phyloP scores from a whole-genome alignment of 2,113 vertebrate genomes.

The Laticauda laticaudata region DNA sequence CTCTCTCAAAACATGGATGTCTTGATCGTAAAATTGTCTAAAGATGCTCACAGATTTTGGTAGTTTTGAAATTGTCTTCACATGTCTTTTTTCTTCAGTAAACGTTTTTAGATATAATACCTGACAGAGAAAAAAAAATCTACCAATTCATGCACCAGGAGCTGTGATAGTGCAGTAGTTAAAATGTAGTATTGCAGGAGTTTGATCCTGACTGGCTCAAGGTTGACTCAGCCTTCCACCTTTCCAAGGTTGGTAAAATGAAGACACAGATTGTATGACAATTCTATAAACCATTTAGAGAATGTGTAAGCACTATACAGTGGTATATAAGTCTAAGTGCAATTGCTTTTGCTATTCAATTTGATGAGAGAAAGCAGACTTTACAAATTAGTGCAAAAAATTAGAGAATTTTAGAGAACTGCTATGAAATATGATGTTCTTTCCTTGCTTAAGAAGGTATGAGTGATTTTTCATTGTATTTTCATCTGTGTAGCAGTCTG shows the following conservation, averaged over 20 bases:
- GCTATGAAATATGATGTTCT: not conserved
- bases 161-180: not conserved
- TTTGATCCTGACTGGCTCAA: not conserved
- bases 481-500: not conserved
- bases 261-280: not conserved
- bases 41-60: conserved; percentile 52
- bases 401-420: not conserved
- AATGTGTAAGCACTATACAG: not conserved
- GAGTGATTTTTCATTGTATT: not conserved
- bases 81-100: conserved; percentile 37
- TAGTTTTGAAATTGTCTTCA: conserved; percentile 61
- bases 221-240: not conserved
- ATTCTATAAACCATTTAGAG: not conserved
- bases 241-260: not conserved
- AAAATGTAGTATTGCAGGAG: not conserved
- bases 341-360: not conserved
- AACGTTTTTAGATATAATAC: conserved; percentile 35
- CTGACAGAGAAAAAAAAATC: not conserved
- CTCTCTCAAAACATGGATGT: conserved; percentile 64
- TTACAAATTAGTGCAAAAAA: not conserved
- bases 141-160: not conserved
- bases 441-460: not conserved
- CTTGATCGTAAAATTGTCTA: conserved; percentile 63
- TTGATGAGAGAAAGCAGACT: not conserved
- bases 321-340: not conserved